Percentiles rank a stretch among this genome's conserved stretches.
These are phyloP conservation scores for Fringilla coelebs DNA, from an alignment of 2,797 vertebrate species.

Conservation along the genomic window DNA sequence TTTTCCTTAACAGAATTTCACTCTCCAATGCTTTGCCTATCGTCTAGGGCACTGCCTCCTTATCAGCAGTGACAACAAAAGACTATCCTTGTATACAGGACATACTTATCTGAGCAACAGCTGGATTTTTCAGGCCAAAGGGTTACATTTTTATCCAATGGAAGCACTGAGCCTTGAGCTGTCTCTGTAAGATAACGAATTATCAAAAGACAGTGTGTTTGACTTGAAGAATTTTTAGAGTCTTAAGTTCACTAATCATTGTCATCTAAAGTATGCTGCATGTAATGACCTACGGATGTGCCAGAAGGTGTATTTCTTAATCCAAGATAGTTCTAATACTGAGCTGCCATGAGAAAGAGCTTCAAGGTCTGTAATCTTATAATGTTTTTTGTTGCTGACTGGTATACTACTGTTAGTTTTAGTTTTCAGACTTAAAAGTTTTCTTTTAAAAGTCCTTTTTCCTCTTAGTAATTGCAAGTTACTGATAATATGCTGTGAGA, in stretches of 20 bases:
- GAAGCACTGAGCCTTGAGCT: constrained; percentile 6
- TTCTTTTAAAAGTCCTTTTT: not conserved
- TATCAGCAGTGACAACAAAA: constrained; percentile 15
- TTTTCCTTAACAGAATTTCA: not conserved
- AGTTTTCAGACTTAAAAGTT: not conserved
- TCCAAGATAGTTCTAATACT: not conserved
- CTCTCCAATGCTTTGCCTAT: not conserved
- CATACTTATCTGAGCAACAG: constrained; percentile 16
- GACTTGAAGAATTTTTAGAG: constrained; percentile 12
- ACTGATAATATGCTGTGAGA: not conserved
- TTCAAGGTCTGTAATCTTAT: not conserved
- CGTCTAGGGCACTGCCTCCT: not conserved
- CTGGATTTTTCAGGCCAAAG: not conserved
- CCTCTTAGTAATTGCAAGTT: not conserved
- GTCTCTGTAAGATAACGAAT: constrained; percentile 35
- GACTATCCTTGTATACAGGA: not conserved
- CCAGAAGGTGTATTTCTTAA: not conserved
- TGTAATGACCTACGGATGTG: not conserved
- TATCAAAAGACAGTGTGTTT: constrained; percentile 6
- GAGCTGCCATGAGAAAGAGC: not conserved
- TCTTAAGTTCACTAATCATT: not conserved
- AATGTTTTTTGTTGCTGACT: not conserved
- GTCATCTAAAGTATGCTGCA: not conserved
- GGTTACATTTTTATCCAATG: constrained; percentile 2
- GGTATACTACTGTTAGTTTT: not conserved